Percentiles rank a stretch among this genome's conserved stretches.
phyloP scores from a whole-genome alignment of 2,888 invertebrate species.

The Helobdella robusta region DNA sequence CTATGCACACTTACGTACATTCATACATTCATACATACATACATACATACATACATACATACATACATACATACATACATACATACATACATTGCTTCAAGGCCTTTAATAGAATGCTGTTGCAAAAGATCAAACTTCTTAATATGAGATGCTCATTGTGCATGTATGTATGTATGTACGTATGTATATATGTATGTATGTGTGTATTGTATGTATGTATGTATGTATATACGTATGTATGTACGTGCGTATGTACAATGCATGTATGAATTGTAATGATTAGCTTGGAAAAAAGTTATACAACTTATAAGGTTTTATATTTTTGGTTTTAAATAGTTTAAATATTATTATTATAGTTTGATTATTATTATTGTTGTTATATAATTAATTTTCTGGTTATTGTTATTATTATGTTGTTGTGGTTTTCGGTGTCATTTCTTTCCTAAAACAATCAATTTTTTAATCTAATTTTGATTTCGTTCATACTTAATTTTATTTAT shows the following conservation, averaged over 20 bases:
- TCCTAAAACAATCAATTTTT: no score
- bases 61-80: not conserved
- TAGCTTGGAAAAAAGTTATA: no score
- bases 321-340: not conserved
- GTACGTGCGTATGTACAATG: no score
- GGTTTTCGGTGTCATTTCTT: no score
- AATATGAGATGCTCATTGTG: not conserved
- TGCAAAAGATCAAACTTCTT: not conserved
- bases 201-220: no score
- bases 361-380: constrained; percentile 3
- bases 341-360: not conserved
- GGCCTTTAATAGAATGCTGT: no score
- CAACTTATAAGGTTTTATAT: no score
- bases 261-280: no score
- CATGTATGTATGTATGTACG: not conserved
- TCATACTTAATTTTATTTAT: not conserved
- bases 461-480: not conserved
- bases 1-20: not conserved
- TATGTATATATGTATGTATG: no score
- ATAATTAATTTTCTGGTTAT: not conserved
- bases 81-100: not conserved
- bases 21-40: not conserved
- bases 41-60: not conserved
- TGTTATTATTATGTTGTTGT: no score
- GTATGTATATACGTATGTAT: no score